Conservation (phyloP, 2,797 vertebrate species). For the Cheirogaleus major region DNA sequence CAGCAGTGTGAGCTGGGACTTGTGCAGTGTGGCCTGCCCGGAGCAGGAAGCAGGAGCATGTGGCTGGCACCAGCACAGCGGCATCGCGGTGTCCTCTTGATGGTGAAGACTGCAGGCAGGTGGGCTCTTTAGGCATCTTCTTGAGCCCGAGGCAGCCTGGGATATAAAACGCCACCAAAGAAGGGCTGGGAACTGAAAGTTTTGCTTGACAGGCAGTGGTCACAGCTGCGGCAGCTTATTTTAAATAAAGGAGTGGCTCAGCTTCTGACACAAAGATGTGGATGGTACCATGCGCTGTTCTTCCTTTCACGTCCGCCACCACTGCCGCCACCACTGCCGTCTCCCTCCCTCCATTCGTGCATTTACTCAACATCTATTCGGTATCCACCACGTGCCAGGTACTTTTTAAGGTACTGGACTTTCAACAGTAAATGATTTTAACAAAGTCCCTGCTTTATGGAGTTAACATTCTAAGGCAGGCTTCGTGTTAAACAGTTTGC, state of each 20-base stretch:
- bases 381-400: not conserved
- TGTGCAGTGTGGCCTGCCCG: not conserved
- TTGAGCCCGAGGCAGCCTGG: not conserved
- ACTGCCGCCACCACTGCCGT: not conserved
- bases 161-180: fast-evolving
- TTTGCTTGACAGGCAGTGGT: not conserved
- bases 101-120: fast-evolving
- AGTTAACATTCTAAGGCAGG: not conserved
- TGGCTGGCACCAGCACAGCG: fast-evolving
- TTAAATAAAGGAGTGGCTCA: not conserved
- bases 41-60: not conserved
- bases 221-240: not conserved
- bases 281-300: fast-evolving
- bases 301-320: not conserved
- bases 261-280: not conserved
- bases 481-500: not conserved
- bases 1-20: not conserved
- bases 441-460: not conserved
- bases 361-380: not conserved
- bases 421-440: not conserved
- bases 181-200: no score
- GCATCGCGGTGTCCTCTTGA: fast-evolving
- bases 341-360: no score
- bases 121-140: no score
- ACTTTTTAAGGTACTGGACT: not conserved